Percentiles rank a stretch among this genome's conserved stretches.
phyloP scores from a whole-genome alignment of 2,113 vertebrate genomes.

The Pardalotus punctatus region DNA sequence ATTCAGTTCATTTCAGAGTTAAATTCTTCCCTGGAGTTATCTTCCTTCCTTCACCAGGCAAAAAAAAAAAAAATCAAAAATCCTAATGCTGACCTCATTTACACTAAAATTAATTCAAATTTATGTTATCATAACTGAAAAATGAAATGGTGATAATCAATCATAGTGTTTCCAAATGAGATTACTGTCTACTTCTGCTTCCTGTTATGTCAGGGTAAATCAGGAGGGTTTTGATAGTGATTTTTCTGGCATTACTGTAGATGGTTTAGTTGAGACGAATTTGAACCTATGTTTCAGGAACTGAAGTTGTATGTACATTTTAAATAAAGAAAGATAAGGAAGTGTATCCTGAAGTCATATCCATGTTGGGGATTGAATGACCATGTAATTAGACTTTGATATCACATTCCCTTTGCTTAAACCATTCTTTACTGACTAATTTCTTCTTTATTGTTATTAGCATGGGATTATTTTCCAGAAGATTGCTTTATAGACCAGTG shows the following conservation, averaged over 20 bases:
- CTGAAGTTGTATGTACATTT: neutral
- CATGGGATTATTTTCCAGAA: neutral
- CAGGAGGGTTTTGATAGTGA: neutral
- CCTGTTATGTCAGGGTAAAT: neutral
- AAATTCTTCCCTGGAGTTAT: neutral
- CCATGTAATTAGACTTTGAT: neutral
- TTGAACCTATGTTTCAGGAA: neutral
- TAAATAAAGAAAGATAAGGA: neutral
- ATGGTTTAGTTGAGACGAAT: neutral
- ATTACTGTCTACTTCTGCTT: neutral
- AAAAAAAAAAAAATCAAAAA: neutral
- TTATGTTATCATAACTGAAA: neutral
- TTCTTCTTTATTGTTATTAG: neutral
- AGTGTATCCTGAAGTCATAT: neutral
- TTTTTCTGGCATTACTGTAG: neutral
- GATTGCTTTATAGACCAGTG: neutral
- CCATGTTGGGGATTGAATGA: neutral
- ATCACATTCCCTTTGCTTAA: neutral
- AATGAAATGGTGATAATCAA: neutral
- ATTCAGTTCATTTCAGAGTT: neutral
- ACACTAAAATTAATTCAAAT: neutral
- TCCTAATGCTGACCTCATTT: neutral
- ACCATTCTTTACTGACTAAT: neutral
- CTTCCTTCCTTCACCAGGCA: neutral
- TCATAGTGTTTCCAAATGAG: neutral